Evolutionary conservation across 2,888 invertebrate species (phyloP), one percentile per base, ranked within the genome.

Genomic region (Pachycephus smyrnensis): DNA sequence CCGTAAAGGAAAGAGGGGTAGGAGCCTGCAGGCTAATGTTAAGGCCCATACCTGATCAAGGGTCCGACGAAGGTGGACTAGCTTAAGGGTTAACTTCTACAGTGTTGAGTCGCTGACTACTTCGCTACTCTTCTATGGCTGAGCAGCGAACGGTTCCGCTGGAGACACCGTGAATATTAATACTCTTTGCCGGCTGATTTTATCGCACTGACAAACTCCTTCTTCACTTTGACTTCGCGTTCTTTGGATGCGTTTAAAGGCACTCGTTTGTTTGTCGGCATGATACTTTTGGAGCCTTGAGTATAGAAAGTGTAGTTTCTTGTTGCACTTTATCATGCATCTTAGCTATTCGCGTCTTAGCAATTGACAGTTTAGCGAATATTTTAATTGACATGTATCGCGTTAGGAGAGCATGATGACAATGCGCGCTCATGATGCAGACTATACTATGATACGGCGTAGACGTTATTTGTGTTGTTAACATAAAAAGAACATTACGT

Each of bases 111-210:
- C 55, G 23, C 55, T 55, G 55, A 23, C 55, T 55, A 23, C 23
- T 55, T 55, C 23, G 55, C 23, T 55, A 55, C 55, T 55, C 23
- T 9, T 55, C 23, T 9, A 23, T 23, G 23, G 55, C 55, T 55
- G 23, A 55, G 55, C 55, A 23, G 55, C 23, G 55, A 55, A 55
- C 23, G 55, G 23, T 23, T 23, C 1, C 23, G 55, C 23, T 73
- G 76, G n/a, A 76, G 84, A 84, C 87, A 87, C 86, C 80, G 86
- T 88, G 89, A 89, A 89, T 89, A 89, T 89, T 89, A 89, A 89
- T 89, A 89, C 86, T 83, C 85, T 86, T 85, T 84, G 86, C 83
- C 84, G 86, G 83, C 81, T 86, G 89, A 89, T 89, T 84, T 89
- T 89, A 89, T 89, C 89, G 85, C 88, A 83, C 79, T 81, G 82